These are phyloP conservation scores for Allacma fusca DNA, from an alignment of 2,888 invertebrate genomes.

Conservation along the genomic window DNA sequence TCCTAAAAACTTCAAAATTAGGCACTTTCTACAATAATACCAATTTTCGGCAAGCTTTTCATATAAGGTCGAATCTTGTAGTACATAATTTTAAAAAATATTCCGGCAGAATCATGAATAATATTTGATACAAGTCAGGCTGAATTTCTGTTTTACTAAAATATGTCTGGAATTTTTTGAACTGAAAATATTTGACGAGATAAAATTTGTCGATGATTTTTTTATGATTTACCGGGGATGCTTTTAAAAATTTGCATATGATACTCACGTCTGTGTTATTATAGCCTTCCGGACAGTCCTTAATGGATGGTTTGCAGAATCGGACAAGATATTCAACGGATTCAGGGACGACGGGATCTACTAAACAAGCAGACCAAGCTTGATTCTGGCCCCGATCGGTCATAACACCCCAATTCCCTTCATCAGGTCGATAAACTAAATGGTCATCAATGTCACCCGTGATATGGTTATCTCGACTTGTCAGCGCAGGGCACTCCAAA, in stretches of 20 bases:
- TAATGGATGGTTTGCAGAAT: constrained; percentile 64
- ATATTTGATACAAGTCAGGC: too few species aligned
- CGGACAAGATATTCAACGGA: constrained; percentile 63
- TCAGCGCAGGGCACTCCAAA: constrained; percentile 64
- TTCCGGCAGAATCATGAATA: too few species aligned
- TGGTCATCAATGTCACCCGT: constrained; percentile 56
- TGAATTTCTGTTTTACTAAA: too few species aligned
- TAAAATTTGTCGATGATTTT: constrained; percentile 20
- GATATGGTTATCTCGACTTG: constrained; percentile 54
- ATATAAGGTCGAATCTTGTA: too few species aligned
- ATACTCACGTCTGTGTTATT: constrained; percentile 64
- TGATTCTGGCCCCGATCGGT: constrained; percentile 58
- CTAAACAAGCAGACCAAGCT: constrained; percentile 64
- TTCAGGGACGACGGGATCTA: constrained; percentile 65
- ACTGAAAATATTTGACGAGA: neutral
- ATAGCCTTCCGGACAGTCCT: constrained; percentile 64
- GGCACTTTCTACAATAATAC: too few species aligned
- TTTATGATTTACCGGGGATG: too few species aligned
- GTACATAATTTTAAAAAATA: too few species aligned
- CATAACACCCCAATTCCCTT: constrained; percentile 63
- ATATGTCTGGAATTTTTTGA: too few species aligned
- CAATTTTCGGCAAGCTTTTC: too few species aligned
- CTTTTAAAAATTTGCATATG: too few species aligned
- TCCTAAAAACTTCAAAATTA: too few species aligned
- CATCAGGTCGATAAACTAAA: constrained; percentile 60